A percentile compares a stretch with the other conserved stretches of the same genome.
Evolutionary conservation across 2,888 invertebrate species (phyloP).

Genomic region (Morinoia aosen): DNA sequence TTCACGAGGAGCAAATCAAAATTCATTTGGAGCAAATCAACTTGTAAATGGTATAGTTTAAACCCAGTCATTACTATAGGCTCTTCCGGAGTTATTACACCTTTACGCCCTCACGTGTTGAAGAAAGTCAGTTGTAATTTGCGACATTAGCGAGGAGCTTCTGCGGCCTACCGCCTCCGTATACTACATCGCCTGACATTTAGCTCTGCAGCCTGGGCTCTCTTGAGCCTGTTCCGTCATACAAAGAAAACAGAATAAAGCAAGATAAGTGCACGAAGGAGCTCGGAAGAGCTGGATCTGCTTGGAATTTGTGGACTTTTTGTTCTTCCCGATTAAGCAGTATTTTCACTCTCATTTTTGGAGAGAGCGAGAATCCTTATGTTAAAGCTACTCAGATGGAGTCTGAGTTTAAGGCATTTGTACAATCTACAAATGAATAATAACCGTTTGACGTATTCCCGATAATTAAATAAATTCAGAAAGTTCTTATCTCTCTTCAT

Average conservation of each 20-base stretch:
- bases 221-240: background rate
- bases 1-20: no score
- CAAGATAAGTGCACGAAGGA: background rate
- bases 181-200: background rate
- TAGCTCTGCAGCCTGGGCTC: background rate
- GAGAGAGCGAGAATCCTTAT: background rate
- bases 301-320: background rate
- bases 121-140: background rate
- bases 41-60: no score
- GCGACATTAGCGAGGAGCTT: background rate
- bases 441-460: background rate
- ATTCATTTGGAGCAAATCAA: no score
- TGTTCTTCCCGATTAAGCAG: background rate
- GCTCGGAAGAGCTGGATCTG: background rate
- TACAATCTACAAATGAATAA: background rate
- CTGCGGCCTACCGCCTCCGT: background rate
- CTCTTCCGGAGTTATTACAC: background rate
- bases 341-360: background rate
- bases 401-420: background rate
- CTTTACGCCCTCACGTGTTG: background rate
- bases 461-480: background rate
- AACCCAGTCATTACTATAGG: background rate
- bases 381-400: background rate
- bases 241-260: background rate
- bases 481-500: background rate